Evolutionary conservation across 2,888 invertebrate species (phyloP).

Genomic region (Crepidodera aurea): DNA sequence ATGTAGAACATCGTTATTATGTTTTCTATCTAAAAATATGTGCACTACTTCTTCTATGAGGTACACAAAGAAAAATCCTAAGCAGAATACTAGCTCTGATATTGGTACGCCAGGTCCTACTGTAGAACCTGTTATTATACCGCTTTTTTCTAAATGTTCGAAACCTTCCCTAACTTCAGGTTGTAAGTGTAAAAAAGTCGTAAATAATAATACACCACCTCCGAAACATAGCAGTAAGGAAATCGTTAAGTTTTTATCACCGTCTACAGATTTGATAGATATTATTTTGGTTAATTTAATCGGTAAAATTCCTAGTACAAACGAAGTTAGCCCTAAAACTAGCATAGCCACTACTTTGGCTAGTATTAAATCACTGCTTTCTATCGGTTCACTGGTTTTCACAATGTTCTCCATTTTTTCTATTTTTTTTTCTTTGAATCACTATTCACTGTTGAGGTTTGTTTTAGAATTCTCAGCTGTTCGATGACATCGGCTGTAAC

Average conservation of each 20-base stretch:
- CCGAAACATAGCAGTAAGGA: constrained; percentile 71
- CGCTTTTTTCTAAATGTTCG: constrained; percentile 60
- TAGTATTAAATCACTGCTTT: constrained; percentile 56
- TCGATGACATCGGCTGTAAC: neutral
- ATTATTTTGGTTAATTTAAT: constrained; percentile 56
- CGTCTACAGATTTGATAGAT: constrained; percentile 54
- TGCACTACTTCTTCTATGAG: constrained; percentile 70
- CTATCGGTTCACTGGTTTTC: constrained; percentile 30
- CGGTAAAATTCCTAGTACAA: constrained; percentile 68
- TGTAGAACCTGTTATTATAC: constrained; percentile 61
- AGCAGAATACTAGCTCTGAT: constrained; percentile 68
- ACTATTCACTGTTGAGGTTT: no score
- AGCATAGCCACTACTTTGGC: constrained; percentile 70
- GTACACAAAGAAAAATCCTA: constrained; percentile 72
- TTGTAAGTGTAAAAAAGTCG: constrained; percentile 71
- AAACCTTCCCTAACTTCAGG: constrained; percentile 72
- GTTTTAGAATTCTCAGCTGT: neutral
- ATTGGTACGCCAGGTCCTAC: constrained; percentile 63
- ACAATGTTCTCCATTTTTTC: constrained; percentile 12
- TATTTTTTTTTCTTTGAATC: no score
- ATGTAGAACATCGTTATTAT: constrained; percentile 51
- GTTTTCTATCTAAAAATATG: constrained; percentile 62
- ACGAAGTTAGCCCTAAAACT: constrained; percentile 67
- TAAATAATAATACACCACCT: constrained; percentile 71
- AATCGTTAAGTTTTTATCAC: constrained; percentile 63